These are phyloP conservation scores for Parotocinclus haroldoi DNA, from an alignment of 2,797 vertebrate species.

Conservation along the genomic window DNA sequence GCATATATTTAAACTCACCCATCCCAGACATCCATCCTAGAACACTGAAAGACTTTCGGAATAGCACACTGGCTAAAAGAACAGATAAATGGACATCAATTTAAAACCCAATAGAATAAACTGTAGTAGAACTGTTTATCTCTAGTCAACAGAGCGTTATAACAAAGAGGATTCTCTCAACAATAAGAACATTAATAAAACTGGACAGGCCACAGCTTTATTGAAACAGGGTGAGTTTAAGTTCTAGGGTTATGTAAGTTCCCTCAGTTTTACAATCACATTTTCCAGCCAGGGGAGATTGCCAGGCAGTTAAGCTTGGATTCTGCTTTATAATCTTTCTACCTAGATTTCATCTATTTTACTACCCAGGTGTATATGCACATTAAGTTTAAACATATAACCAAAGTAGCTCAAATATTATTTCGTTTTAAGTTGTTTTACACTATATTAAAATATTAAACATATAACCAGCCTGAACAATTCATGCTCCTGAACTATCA, in stretches of 20 bases:
- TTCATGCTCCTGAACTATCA: too few relatives aligned
- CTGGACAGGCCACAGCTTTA: background rate
- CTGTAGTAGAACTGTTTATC: background rate
- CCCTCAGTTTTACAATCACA: background rate
- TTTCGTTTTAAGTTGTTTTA: too few relatives aligned
- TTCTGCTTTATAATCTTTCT: too few relatives aligned
- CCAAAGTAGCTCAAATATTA: too few relatives aligned
- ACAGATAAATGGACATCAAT: background rate
- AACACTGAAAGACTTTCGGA: background rate
- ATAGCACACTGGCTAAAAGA: background rate
- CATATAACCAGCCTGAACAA: too few relatives aligned
- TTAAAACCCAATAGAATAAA: background rate
- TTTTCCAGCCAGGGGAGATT: too few relatives aligned
- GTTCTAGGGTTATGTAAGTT: background rate
- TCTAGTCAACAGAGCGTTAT: background rate
- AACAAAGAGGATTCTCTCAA: background rate
- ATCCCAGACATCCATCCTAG: too few relatives aligned
- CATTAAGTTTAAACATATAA: too few relatives aligned
- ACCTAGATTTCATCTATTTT: too few relatives aligned
- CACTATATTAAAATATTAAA: too few relatives aligned
- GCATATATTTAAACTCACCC: background rate
- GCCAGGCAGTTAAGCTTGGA: background rate
- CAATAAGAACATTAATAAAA: background rate
- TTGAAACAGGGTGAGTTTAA: slow-evolving; percentile 4
- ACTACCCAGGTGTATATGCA: too few relatives aligned